Evolutionary conservation across 2,888 invertebrate species (phyloP), one percentile per base, ranked within the genome.

Genomic region (Patella depressa): DNA sequence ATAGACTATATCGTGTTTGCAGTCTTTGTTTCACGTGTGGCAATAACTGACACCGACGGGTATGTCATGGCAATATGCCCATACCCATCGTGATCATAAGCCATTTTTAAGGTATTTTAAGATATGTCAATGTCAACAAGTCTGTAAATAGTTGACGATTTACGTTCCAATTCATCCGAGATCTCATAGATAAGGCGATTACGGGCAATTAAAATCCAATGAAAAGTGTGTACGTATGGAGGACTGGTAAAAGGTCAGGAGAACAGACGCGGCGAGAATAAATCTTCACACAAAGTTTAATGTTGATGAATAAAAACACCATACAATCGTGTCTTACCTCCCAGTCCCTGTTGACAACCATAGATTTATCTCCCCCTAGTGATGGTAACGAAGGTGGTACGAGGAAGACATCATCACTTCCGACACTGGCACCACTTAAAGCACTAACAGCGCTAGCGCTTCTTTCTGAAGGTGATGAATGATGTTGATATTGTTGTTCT

Each of bases 401-500:
- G 53, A 85, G 84, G 82, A 90, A 90, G 69, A 90, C 90, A 74
- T 90, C 90, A 83, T 90, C 90, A 84, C 89, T 89, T 19, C 89
- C 89, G 71, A 83, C 83, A 75, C 88, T 89, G 79, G 86, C 85
- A 78, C 85, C 86, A 79, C 88, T 88, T 17, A 85, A 74, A 11
- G 85, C 85, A 29, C 88, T 87, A 55, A 88, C 83, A 17, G 79
- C 82, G 65, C 86, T 85, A 15, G 84, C 82, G 73, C 86, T 85
- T 34, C 85, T 78, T n/a, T 77, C 76, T 71, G 79, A 78, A 53
- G 75, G 74, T 4, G 80, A n/a, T n/a, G 81, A 76, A 17, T 71
- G 53, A 9, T 75, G 72, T 72, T 79, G 53, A 72, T 29, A 72
- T 59, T 85, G 73, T 72, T 82, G 82, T 75, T 90, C 88, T 34